Conservation (phyloP, 2,888 invertebrate species). For the Bombyx huttoni region DNA sequence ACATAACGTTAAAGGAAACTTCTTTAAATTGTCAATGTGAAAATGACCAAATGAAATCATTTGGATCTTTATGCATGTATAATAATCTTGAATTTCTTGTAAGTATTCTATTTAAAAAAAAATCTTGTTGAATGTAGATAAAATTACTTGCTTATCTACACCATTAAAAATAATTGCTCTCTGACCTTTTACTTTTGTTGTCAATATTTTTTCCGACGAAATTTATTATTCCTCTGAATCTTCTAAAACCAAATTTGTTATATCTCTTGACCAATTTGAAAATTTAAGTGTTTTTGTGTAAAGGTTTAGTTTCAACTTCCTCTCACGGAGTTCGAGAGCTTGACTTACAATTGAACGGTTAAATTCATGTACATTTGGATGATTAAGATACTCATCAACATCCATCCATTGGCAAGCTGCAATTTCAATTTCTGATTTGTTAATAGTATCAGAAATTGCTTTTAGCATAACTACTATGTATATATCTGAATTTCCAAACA, state of each 20-base stretch:
- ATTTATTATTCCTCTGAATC: constrained; percentile 14
- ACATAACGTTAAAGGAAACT: no score
- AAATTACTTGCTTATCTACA: no score
- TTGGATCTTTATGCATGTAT: no score
- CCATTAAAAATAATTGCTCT: no score
- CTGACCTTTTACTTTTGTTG: no score
- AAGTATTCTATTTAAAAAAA: no score
- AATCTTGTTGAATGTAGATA: no score
- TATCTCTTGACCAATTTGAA: constrained; percentile 34
- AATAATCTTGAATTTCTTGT: no score
- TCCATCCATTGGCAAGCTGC: constrained; percentile 87
- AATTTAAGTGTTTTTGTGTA: constrained; percentile 48
- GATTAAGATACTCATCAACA: constrained; percentile 77
- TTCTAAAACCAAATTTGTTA: constrained; percentile 44
- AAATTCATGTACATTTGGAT: constrained; percentile 80
- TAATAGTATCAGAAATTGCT: constrained; percentile 75
- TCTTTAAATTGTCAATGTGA: no score
- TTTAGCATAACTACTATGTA: constrained; percentile 84
- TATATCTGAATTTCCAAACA: constrained; percentile 89
- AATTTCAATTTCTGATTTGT: constrained; percentile 83
- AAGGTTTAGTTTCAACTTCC: constrained; percentile 74
- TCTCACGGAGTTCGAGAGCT: constrained; percentile 76
- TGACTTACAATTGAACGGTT: constrained; percentile 78
- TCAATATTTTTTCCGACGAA: neutral
- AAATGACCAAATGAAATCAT: no score